These are phyloP conservation scores for Melopsittacus undulatus DNA, from an alignment of 2,797 vertebrate genomes.

Conservation along the genomic window DNA sequence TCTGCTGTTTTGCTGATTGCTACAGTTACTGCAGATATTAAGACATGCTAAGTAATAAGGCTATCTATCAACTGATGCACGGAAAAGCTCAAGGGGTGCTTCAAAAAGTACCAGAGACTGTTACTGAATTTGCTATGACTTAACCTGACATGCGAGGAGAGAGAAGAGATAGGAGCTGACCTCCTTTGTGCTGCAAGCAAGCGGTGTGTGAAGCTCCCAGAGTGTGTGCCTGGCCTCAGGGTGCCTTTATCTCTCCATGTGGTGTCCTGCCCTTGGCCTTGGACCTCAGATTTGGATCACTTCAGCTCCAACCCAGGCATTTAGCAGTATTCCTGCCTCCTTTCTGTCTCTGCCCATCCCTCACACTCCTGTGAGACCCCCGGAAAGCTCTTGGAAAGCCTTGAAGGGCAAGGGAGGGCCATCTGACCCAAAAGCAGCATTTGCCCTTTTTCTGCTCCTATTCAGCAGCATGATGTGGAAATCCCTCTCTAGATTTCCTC, in stretches of 20 bases:
- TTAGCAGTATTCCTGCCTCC: rapidly evolving
- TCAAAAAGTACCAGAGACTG: background rate
- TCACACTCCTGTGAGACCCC: background rate
- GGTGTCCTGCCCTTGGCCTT: background rate
- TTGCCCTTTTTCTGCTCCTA: background rate
- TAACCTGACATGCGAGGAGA: background rate
- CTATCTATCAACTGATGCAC: background rate
- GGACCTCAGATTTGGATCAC: background rate
- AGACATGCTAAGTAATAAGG: background rate
- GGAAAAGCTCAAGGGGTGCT: background rate
- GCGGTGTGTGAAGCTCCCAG: rapidly evolving
- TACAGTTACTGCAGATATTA: background rate
- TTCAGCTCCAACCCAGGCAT: background rate
- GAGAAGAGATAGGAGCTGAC: background rate
- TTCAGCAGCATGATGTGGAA: background rate
- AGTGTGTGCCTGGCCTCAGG: rapidly evolving
- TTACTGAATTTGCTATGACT: background rate
- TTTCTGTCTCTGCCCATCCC: background rate
- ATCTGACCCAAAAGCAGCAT: background rate
- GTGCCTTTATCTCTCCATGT: rapidly evolving
- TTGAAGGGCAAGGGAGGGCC: background rate
- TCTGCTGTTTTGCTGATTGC: slow-evolving; percentile 23
- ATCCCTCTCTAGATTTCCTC: background rate
- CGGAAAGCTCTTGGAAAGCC: background rate
- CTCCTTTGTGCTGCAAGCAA: rapidly evolving